Evolutionary conservation across 1,140 invertebrate species (phyloP), one percentile per base, ranked within the genome.

Genomic region (Sesamia nonagrioides): DNA sequence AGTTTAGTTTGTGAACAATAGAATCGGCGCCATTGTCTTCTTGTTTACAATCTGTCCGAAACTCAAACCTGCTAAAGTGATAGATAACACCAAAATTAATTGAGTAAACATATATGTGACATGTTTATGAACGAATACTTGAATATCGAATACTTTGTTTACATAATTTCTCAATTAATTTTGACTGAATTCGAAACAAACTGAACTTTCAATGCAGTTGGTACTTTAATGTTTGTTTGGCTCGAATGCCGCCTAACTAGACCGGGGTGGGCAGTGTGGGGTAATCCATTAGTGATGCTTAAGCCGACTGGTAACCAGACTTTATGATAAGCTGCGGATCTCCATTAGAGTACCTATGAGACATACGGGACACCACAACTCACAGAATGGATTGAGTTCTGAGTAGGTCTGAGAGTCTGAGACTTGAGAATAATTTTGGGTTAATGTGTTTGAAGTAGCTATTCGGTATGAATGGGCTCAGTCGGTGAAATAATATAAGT

Each of bases 251-350:
- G 42, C 21, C 18, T 48, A 17, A 18, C 7, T 6, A 6, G 66
- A 48, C n/a, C n/a, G 3, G 37, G n/a, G 27, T 8, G 33, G 56
- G 11, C 27, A n/a, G 1, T 17, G 42, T 69, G 42, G 21, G 18
- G 17, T 27, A 50, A 42, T 69, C 66, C 66, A 69, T 69, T 69
- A 69, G 66, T 17, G 42, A 27, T 21, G 42, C 66, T 69, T 69
- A 69, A 48, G 42, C 66, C 42, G 66, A 48, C 66, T 21, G 13
- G 13, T 50, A 69, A 48, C 66, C 8, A 27, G 66, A 48, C n/a
- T 66, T 66, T 66, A 42, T 69, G 17, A 21, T 63, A 69, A 69
- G 66, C 66, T 27, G 13, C 42, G 15, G 66, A 69, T 69, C 21
- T 69, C 66, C 27, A 69, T 69, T 69, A 69, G 66, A 69, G 42